Percentiles rank a stretch among this genome's conserved stretches.
phyloP scores from a whole-genome alignment of 2,888 invertebrate genomes.

The Apodemia mormo region DNA sequence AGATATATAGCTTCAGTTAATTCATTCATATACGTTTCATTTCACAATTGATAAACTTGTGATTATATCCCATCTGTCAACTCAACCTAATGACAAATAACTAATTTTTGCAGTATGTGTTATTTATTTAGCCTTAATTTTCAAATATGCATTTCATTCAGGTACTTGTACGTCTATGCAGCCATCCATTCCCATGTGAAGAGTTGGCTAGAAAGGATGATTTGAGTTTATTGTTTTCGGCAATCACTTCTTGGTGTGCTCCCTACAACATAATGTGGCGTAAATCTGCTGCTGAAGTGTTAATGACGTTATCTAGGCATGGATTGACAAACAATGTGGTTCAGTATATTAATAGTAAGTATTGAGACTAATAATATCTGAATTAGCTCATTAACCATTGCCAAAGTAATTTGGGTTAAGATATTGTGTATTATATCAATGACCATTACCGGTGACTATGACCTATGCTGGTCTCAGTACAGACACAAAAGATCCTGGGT shows the following conservation, averaged over 20 bases:
- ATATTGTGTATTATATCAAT: too few relatives aligned
- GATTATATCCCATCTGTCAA: not conserved
- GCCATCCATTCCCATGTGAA: constrained; percentile 96
- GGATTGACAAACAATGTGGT: constrained; percentile 96
- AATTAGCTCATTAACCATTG: too few relatives aligned
- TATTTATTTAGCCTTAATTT: not conserved
- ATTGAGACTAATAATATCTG: not conserved
- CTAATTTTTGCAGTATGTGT: not conserved
- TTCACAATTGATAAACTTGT: too few relatives aligned
- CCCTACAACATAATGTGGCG: constrained; percentile 97
- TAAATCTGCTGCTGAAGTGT: constrained; percentile 97
- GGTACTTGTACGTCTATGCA: constrained; percentile 95
- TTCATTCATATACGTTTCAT: too few relatives aligned
- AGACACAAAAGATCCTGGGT: too few relatives aligned
- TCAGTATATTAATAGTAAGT: constrained; percentile 97
- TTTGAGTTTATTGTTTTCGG: constrained; percentile 95
- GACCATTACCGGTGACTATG: too few relatives aligned
- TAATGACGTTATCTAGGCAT: constrained; percentile 97
- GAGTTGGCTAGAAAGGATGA: constrained; percentile 98
- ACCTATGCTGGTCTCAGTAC: too few relatives aligned
- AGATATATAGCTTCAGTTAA: too few relatives aligned
- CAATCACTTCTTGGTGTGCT: constrained; percentile 97
- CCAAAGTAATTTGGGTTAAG: too few relatives aligned
- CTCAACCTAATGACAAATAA: not conserved
- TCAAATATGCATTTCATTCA: constrained; percentile 48